Conservation (phyloP, 23 tunicate species). For the Trididemnum miniatum region DNA sequence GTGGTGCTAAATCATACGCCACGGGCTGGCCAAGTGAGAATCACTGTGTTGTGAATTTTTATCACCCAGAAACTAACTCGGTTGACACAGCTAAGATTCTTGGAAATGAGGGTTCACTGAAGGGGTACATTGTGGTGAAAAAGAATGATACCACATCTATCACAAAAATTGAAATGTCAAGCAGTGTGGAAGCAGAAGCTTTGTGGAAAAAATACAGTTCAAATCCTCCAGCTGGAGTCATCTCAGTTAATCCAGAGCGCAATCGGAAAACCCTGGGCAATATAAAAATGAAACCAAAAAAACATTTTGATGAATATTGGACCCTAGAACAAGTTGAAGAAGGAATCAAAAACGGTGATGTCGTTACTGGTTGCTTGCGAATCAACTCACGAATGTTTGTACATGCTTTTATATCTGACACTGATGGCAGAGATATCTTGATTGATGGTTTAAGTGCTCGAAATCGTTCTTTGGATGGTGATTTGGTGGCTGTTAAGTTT, state of each 20-base stretch:
- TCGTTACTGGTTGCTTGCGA: constrained; percentile 38
- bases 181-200: constrained; percentile 48
- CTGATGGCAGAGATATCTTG: constrained; percentile 64
- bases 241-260: constrained; percentile 43
- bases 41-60: constrained; percentile 26
- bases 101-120: not conserved
- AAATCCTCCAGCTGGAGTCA: constrained; percentile 32
- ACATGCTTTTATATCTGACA: constrained; percentile 44
- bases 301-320: constrained; percentile 53
- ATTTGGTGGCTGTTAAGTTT: constrained; percentile 76
- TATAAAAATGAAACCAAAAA: not conserved
- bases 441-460: constrained; percentile 57
- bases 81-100: not conserved
- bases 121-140: not conserved
- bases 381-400: constrained; percentile 42
- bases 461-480: constrained; percentile 87
- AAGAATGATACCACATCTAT: not conserved
- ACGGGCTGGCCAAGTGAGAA: constrained; percentile 33
- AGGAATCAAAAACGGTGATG: constrained; percentile 42
- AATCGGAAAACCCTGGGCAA: not conserved
- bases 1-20: too few species aligned
- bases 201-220: constrained; percentile 23
- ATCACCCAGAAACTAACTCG: not conserved
- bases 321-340: constrained; percentile 30
- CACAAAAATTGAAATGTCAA: constrained; percentile 65